Base-by-base conservation (phyloP, 1,140 invertebrate genomes). In the Aphis gossypii region DNA sequence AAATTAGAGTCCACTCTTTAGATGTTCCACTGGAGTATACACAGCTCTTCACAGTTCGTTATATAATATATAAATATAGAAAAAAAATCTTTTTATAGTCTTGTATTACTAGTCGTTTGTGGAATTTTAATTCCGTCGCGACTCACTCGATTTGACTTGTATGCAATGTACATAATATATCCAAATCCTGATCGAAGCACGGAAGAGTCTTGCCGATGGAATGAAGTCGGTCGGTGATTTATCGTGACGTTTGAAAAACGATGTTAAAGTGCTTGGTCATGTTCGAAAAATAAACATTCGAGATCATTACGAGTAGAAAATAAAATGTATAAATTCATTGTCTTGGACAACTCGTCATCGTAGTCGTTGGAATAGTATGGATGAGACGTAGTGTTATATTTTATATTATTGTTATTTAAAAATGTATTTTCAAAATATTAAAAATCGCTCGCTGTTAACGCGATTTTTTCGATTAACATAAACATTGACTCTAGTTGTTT, bases 191-290 rank as follows among this genome's bases (percentile, higher is more conserved):
- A 86, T 41, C 25, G 30, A 14, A 86, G 30, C 11, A 51, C 48
- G 14, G 48, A 51, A 14, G 48, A 51, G 14, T 51, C 9, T 5
- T 76, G n/a, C 60, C 60, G n/a, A 76, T 20, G 86, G 35, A 90
- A 90, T 44, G 41, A 91, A 76, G 60, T 76, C 90, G 56, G 30
- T 44, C 30, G 9, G 48, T 92, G 90, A 92, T 92, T 92, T 82
- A 92, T 92, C 20, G 90, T 92, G 90, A 92, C 90, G 68, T 92
- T 92, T 48, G 90, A 92, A 92, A 82, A 82, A 92, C 60, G 41
- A 92, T 38, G 90, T 60, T 82, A 92, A 82, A 92, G 68, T 82
- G 90, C 90, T 92, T 46, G 30, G 90, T 92, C 90, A 92, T 82
- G 68, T 92, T 76, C 44, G 41, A 68, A 30, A 82, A 82, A 46